Evolutionary conservation across 2,888 invertebrate genomes (phyloP).

Genomic region (Linyphia triangularis): DNA sequence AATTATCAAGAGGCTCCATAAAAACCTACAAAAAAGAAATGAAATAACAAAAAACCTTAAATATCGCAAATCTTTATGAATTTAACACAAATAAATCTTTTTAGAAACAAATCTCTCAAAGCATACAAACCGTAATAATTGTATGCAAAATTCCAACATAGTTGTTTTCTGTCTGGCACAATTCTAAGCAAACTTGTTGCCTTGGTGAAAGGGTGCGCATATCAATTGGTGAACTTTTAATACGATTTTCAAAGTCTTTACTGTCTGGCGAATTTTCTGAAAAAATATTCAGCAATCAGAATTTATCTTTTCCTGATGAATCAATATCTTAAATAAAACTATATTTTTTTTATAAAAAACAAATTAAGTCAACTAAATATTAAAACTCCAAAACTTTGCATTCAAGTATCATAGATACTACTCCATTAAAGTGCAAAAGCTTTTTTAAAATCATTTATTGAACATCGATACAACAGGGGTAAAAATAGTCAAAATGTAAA

Average conservation of each 20-base stretch:
- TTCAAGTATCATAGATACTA: background rate
- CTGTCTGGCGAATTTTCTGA: constrained; percentile 15
- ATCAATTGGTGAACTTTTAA: constrained; percentile 58
- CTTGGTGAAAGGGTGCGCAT: constrained; percentile 83
- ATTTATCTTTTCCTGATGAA: too few relatives aligned
- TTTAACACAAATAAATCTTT: background rate
- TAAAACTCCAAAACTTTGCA: too few relatives aligned
- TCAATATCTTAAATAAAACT: too few relatives aligned
- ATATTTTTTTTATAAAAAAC: too few relatives aligned
- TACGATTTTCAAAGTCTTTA: background rate
- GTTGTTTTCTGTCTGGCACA: constrained; percentile 97
- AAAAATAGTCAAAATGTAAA: too few relatives aligned
- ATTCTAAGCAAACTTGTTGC: constrained; percentile 92
- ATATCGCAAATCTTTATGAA: background rate
- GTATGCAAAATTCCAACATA: constrained; percentile 97
- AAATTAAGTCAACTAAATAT: too few relatives aligned
- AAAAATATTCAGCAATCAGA: background rate
- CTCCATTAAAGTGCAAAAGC: background rate
- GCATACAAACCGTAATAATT: constrained; percentile 87
- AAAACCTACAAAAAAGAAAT: constrained; percentile 63
- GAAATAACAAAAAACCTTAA: background rate
- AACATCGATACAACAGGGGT: too few relatives aligned
- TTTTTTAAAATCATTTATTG: too few relatives aligned
- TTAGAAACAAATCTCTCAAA: background rate
- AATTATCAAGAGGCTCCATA: constrained; percentile 68